Base-by-base conservation (phyloP, 1,140 invertebrate genomes). In the Pygmarrhopalites habei region DNA sequence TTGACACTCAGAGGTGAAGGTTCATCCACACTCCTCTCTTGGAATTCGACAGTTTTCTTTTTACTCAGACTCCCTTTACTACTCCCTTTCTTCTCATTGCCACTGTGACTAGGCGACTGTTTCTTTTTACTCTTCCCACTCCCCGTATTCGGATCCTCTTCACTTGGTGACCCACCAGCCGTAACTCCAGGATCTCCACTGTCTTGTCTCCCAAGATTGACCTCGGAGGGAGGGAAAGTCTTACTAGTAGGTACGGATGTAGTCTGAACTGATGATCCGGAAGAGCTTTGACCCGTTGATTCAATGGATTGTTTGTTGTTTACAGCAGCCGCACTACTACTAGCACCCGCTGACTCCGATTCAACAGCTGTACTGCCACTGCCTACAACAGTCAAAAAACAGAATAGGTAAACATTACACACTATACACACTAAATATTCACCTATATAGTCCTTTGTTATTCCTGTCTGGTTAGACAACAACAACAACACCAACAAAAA, bases 341-440 rank as follows among this genome's bases (percentile, higher is more conserved):
- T 49, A 52, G 25, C 49, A 52, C 49, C 49, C 49, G 49, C 49
- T 35, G 44, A 52, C 28, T 52, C 49, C 49, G n/a, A 52, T 26
- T 52, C 49, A 52, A 21, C 49, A 52, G 49, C 25, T 52, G 49
- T 52, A 52, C 14, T 52, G 49, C 23, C 49, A 52, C 49, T 52
- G 14, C 49, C 49, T 52, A 29, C 49, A 52, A 7, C 10, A 21
- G 44, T 14, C 4, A 5, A 46, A 46, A 46, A 10, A n/a, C 44
- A 46, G 21, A 46, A 46, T 39, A 39, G 35, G 35, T 10, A 39
- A 17, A 39, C 17, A 17, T 39, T 17, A 39, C 35, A 39, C 35
- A 39, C 17, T 39, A n/a, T n/a, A n/a, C n/a, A n/a, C n/a, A n/a
- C n/a, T n/a, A n/a, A n/a, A n/a, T n/a, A n/a, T n/a, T n/a, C n/a